Base-by-base conservation (phyloP, 2,797 vertebrate species). In the Enteromius radiatus region DNA sequence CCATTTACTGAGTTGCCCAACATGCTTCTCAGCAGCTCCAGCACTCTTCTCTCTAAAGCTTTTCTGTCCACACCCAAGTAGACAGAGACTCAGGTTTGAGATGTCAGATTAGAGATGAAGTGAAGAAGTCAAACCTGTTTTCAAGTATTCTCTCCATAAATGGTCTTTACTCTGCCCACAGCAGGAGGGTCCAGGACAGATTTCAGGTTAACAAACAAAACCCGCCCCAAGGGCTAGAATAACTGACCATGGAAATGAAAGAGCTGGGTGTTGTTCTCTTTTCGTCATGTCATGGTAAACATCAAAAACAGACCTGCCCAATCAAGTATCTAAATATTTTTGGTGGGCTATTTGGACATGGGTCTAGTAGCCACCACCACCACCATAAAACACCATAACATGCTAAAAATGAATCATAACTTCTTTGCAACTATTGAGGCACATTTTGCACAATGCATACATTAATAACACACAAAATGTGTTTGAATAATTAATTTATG, bases 91-190 rank as follows among this genome's bases (percentile, higher is more conserved):
- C n/a, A 12, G 45, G 5, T 56, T 64, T 80, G 59, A 80, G 75
- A 43, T 8, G 56, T 36, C 33, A 36, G 36, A 45, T 9, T 14
- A 54, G 33, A 69, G 33, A 43, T 33, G 33, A 76, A 38, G 74
- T 75, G 38, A 43, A 84, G 82, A 86, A 80, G 76, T 54, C 78
- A 85, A 88, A 86, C 87, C 84, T 79, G 81, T 88, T 88, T 83
- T 47, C n/a, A 71, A 67, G 33, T 73, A 23, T 73, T 84, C 33
- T 47, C n/a, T 21, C 15, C 74, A 17, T 70, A n/a, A 83, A 68
- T n/a, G 43, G 56, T 76, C 17, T 61, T 73, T 65, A 78, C 10
- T 31, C 28, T 14, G 59, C 64, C 73, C 49, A 26, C 43, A 79
- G 52, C 64, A 80, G 71, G 61, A 61, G 65, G 54, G 82, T 77